A percentile compares a stretch with the other conserved stretches of the same genome.
These are phyloP conservation scores for Hybognathus amarus DNA, from an alignment of 2,797 vertebrate species.

Conservation along the genomic window DNA sequence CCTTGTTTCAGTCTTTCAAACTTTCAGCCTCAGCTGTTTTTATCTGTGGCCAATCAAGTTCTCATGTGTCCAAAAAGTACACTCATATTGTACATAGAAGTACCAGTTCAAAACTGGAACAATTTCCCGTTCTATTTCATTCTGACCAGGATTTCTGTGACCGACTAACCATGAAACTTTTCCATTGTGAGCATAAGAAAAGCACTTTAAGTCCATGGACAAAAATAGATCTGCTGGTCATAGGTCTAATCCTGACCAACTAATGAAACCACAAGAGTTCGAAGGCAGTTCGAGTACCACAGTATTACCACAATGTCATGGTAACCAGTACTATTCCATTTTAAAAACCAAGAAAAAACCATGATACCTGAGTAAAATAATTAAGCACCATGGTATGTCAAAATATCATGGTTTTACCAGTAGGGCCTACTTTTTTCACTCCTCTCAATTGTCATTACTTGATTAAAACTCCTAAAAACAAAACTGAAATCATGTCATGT, in stretches of 20 bases:
- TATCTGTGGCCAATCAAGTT: too few species aligned
- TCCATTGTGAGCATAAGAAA: conserved; percentile 3
- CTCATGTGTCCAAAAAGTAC: too few species aligned
- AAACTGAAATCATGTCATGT: background rate
- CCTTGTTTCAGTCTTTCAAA: background rate
- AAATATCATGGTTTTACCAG: background rate
- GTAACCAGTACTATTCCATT: background rate
- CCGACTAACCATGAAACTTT: background rate
- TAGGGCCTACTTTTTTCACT: background rate
- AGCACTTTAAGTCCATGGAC: background rate
- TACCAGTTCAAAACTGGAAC: background rate
- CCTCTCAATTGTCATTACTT: background rate
- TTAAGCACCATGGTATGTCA: background rate
- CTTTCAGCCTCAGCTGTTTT: conserved; percentile 5
- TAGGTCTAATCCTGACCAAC: background rate
- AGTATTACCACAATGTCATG: background rate
- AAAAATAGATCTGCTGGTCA: conserved; percentile 13
- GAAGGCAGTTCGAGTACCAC: background rate
- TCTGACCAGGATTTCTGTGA: background rate
- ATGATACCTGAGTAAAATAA: background rate
- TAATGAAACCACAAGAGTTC: background rate
- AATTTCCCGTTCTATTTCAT: background rate
- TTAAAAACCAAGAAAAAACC: background rate
- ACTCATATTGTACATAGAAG: background rate
- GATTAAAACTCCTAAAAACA: background rate